Base-by-base conservation (phyloP, 2,113 vertebrate species). In the Monarcha castaneiventris region DNA sequence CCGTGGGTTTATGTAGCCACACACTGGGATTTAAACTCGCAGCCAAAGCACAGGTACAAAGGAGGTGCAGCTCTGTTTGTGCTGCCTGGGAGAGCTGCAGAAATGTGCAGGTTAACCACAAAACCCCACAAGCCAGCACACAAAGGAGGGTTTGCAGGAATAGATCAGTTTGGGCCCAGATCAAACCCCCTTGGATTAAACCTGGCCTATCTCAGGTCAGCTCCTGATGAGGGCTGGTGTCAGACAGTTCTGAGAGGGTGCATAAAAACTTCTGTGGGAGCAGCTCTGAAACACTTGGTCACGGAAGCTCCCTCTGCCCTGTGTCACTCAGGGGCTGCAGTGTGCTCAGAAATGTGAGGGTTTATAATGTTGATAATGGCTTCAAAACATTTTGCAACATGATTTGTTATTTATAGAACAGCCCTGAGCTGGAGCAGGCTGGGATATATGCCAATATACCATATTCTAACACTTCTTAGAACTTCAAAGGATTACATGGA, bases 401-500 rank as follows among this genome's bases (percentile, higher is more conserved):
- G 72, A 67, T 59, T 94, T 92, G 59, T 71, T 93, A 72, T 90
- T 93, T 94, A 59, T 56, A 72, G 85, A 90, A 48, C 52, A 81
- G 72, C 68, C 79, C 51, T 3, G 5, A 74, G 83, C 83, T 81
- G 86, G 35, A 63, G 90, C 3, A 59, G 30, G 83, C 66, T 92
- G 83, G 59, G 91, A n/a, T 89, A 55, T 81, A 8, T 5, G 80
- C 83, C 85, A 74, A 16, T 90, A 63, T 66, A 59, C 76, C 64
- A 44, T 61, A 71, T 59, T 86, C 83, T 89, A 49, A 78, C 68
- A 80, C 77, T 90, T 77, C 82, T 90, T 69, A 76, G 59, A 79
- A 71, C 86, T 93, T 92, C 91, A 90, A 84, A 93, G 80, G 39
- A 71, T 90, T 92, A 56, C 68, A 71, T n/a, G 86, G 91, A 63